These are phyloP conservation scores for Dastarcus helophoroides DNA, from an alignment of 2,888 invertebrate species.

Conservation along the genomic window DNA sequence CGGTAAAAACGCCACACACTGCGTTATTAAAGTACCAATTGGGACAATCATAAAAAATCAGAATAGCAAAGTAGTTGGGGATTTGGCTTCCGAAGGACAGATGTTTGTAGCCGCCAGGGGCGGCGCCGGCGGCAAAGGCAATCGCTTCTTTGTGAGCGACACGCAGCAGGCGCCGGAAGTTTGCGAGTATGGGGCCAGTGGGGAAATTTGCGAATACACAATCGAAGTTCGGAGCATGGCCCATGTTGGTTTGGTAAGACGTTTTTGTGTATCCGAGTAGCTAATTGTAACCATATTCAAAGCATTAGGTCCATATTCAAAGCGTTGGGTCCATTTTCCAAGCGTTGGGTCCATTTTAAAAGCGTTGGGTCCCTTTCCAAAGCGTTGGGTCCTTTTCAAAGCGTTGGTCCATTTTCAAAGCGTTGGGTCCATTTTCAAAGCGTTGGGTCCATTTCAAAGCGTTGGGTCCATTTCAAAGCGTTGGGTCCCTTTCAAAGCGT, in stretches of 20 bases:
- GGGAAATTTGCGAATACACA: slow-evolving; percentile 61
- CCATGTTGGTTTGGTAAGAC: slow-evolving; percentile 76
- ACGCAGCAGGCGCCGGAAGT: slow-evolving; percentile 68
- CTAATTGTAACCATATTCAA: too few species aligned
- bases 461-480: too few species aligned
- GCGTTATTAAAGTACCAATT: slow-evolving; percentile 64
- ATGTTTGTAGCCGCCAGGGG: slow-evolving; percentile 91
- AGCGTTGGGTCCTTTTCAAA: too few species aligned
- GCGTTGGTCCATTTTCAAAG: too few species aligned
- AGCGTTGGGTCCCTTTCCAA: too few species aligned
- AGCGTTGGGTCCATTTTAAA: too few species aligned
- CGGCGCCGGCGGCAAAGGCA: slow-evolving; percentile 93
- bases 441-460: too few species aligned
- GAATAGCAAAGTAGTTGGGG: slow-evolving; percentile 51
- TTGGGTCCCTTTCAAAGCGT: too few species aligned
- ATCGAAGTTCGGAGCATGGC: slow-evolving; percentile 90
- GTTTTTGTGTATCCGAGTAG: too few species aligned
- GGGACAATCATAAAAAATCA: slow-evolving; percentile 61
- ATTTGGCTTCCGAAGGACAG: slow-evolving; percentile 52
- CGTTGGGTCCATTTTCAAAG: too few species aligned
- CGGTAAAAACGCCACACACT: slow-evolving; percentile 70
- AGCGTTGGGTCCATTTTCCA: too few species aligned
- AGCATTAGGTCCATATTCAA: too few species aligned
- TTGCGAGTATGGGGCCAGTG: slow-evolving; percentile 76
- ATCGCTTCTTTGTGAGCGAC: slow-evolving; percentile 78